Base-by-base conservation (phyloP, 2,888 invertebrate genomes). In the Brachyptera risi region DNA sequence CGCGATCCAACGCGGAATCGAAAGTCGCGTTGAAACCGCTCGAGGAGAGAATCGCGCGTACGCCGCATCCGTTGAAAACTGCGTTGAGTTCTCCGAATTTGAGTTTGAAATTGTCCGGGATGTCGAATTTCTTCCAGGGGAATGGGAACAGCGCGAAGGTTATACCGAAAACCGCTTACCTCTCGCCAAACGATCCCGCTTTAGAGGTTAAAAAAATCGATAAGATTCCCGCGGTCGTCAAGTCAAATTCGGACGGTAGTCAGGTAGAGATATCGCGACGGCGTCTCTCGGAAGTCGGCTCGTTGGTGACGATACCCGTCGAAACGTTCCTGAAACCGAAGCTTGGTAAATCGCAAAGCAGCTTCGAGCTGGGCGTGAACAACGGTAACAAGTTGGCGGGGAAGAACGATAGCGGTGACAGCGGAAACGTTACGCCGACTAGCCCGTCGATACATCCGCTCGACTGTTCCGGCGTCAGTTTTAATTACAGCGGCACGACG, bases 401-500 rank as follows among this genome's bases (percentile, higher is more conserved):
- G 42, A 21, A 11, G 7, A 11, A 11, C 40, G 62, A 56, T 9
- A 58, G 44, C 23, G 57, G 58, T 15, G 86, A 87, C 60, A 86
- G 86, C 51, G 87, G 86, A 0, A 80, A 86, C 7, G 83, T 83
- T 0, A 86, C 86, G 0, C 86, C 87, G 0, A 23, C 51, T 26
- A 17, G 15, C 11, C 31, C 40, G 7, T 35, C 38, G 17, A 67
- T 75, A 24, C 91, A 90, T 75, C 92, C 92, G 0, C 70, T 92
- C 2, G 88, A 90, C 66, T 85, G 86, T 60, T 73, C 74, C 62
- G 91, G 90, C 70, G 88, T 90, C 0, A 87, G 86, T 70, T 89
- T 91, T 49, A 87, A 86, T 65, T 92, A 86, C 70, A 88, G 88
- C 68, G 90, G 90, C 4, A 88, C 88, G 1, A 88, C 89, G 0